Percentiles rank a stretch among this genome's conserved stretches.
Evolutionary conservation across 2,113 vertebrate species (phyloP).

Genomic region (Nothoprocta perdicaria): DNA sequence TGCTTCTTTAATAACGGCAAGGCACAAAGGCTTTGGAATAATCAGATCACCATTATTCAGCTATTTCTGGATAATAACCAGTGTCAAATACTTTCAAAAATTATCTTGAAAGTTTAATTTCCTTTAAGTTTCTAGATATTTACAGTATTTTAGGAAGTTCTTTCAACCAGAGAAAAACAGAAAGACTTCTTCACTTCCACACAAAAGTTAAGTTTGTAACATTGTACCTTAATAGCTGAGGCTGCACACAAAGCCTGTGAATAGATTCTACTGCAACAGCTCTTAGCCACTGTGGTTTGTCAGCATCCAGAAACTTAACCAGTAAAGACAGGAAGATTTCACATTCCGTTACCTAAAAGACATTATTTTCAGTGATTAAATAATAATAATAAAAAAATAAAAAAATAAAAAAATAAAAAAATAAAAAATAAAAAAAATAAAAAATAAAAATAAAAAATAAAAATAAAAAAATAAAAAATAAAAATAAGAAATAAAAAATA

Average conservation of each 20-base stretch:
- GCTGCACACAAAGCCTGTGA: slow-evolving; percentile 95
- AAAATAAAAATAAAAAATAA: not conserved
- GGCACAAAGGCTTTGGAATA: not conserved
- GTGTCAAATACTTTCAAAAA: not conserved
- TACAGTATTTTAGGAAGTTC: not conserved
- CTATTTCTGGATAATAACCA: not conserved
- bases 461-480: no score
- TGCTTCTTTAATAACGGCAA: not conserved
- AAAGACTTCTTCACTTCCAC: not conserved
- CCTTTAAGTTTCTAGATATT: not conserved
- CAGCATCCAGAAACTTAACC: slow-evolving; percentile 98
- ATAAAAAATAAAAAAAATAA: no score
- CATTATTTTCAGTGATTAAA: not conserved
- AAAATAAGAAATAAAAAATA: not conserved
- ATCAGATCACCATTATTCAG: not conserved
- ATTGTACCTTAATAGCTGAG: slow-evolving; percentile 91
- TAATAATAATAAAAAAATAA: no score
- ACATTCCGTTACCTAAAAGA: slow-evolving; percentile 95
- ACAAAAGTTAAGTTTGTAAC: not conserved
- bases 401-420: not conserved
- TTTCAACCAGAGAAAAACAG: not conserved
- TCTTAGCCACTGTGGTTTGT: slow-evolving; percentile 98
- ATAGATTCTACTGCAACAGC: slow-evolving; percentile 98
- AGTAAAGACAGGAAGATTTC: slow-evolving; percentile 98
- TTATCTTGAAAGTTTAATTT: not conserved